These are phyloP conservation scores for Orchesella flavescens DNA, from an alignment of 2,888 invertebrate genomes.

Conservation along the genomic window DNA sequence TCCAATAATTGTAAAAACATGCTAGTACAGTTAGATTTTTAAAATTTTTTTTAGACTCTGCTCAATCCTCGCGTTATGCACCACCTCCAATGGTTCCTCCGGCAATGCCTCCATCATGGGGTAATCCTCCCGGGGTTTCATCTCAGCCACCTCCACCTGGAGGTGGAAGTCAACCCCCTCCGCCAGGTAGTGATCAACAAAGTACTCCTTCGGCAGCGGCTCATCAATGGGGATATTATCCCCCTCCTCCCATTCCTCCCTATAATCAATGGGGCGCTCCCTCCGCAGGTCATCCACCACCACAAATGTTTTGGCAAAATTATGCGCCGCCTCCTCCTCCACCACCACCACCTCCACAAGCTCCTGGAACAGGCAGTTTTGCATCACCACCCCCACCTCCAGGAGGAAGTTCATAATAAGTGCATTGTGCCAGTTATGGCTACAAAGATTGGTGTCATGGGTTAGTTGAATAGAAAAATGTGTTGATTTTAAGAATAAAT, in stretches of 20 bases:
- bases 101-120: constrained; percentile 60
- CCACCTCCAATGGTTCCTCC: constrained; percentile 72
- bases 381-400: constrained; percentile 61
- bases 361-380: constrained; percentile 46
- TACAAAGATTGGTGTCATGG: not conserved
- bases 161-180: constrained; percentile 76
- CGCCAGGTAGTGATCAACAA: constrained; percentile 73
- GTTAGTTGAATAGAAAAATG: not conserved
- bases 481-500: not conserved
- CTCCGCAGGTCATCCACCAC: constrained; percentile 52
- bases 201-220: constrained; percentile 62
- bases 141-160: constrained; percentile 72
- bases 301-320: constrained; percentile 58
- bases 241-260: constrained; percentile 76
- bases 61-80: constrained; percentile 63
- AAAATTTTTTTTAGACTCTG: constrained; percentile 57
- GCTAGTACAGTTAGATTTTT: not conserved
- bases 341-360: constrained; percentile 55
- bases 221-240: constrained; percentile 65
- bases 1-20: too few relatives aligned
- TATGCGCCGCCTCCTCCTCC: constrained; percentile 59
- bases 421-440: not conserved
- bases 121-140: constrained; percentile 72
- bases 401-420: constrained; percentile 46
- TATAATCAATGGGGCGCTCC: constrained; percentile 43